Conservation (phyloP, 1,140 invertebrate genomes). For the Ostrea denselamellosa region DNA sequence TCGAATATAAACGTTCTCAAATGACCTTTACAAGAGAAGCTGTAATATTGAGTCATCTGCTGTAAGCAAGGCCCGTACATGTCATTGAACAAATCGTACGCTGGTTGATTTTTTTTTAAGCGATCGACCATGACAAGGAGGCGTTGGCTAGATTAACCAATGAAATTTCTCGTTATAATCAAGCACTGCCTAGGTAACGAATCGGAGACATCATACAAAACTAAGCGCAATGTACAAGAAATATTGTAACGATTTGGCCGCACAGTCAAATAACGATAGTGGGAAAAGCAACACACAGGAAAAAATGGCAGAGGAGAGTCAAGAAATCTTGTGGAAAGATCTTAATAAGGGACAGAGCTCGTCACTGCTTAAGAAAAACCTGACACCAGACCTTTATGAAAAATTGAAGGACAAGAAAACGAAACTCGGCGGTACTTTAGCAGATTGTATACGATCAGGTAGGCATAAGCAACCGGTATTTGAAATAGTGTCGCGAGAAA, state of each 20-base stretch:
- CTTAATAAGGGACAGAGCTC: slow-evolving; percentile 58
- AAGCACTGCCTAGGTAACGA: slow-evolving; percentile 15
- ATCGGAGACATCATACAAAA: slow-evolving; percentile 34
- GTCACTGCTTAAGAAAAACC: slow-evolving; percentile 64
- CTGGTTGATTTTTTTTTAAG: neutral
- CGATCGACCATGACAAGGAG: neutral
- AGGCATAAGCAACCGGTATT: neutral
- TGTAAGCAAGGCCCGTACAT: neutral
- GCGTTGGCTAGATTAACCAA: slow-evolving; percentile 18
- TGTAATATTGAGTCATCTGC: neutral
- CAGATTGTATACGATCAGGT: slow-evolving; percentile 70
- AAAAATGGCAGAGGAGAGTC: neutral
- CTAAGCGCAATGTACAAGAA: slow-evolving; percentile 25
- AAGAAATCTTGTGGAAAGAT: slow-evolving; percentile 11
- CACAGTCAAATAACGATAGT: neutral
- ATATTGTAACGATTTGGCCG: slow-evolving; percentile 12
- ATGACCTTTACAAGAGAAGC: slow-evolving; percentile 3
- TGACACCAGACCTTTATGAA: slow-evolving; percentile 60
- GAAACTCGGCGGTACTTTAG: slow-evolving; percentile 66
- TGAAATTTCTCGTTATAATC: slow-evolving; percentile 19
- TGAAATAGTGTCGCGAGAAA: neutral
- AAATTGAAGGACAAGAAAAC: slow-evolving; percentile 66
- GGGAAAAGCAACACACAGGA: slow-evolving; percentile 37
- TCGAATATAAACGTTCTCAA: neutral
- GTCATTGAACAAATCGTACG: neutral